Conservation (phyloP, 1,140 invertebrate genomes). For the Helicoverpa armigera region DNA sequence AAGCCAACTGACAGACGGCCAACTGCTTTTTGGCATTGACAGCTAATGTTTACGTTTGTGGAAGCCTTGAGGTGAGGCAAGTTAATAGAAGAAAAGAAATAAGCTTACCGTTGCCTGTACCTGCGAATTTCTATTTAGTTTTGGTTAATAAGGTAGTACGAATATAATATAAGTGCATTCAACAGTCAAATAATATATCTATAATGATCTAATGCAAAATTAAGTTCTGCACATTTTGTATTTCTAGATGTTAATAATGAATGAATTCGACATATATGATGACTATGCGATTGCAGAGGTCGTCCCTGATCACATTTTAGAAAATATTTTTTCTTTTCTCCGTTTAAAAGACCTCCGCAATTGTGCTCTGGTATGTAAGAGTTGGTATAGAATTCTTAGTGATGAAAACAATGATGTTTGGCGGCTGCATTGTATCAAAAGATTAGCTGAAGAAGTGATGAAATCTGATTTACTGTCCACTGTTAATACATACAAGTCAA, state of each 20-base stretch:
- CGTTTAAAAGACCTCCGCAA: slow-evolving; percentile 94
- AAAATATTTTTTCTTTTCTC: slow-evolving; percentile 97
- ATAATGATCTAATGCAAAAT: neutral
- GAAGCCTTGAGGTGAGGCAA: neutral
- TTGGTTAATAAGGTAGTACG: no score
- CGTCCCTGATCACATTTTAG: slow-evolving; percentile 91
- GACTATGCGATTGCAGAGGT: slow-evolving; percentile 72
- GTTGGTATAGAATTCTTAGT: slow-evolving; percentile 96
- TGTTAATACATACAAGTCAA: slow-evolving; percentile 96
- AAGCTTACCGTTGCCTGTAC: neutral
- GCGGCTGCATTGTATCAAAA: slow-evolving; percentile 95
- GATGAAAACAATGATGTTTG: slow-evolving; percentile 99
- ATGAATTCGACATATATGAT: slow-evolving; percentile 58
- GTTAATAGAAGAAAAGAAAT: neutral
- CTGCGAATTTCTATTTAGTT: no score
- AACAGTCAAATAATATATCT: neutral
- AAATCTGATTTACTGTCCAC: slow-evolving; percentile 97
- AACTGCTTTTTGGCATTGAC: neutral
- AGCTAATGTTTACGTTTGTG: slow-evolving; percentile 3
- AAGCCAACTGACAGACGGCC: neutral
- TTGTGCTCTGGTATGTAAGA: slow-evolving; percentile 97
- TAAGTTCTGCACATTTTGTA: neutral
- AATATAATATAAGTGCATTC: neutral
- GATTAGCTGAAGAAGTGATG: slow-evolving; percentile 95
- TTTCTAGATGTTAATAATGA: slow-evolving; percentile 41